Conservation (phyloP, 2,888 invertebrate species). For the Agelastica alni region DNA sequence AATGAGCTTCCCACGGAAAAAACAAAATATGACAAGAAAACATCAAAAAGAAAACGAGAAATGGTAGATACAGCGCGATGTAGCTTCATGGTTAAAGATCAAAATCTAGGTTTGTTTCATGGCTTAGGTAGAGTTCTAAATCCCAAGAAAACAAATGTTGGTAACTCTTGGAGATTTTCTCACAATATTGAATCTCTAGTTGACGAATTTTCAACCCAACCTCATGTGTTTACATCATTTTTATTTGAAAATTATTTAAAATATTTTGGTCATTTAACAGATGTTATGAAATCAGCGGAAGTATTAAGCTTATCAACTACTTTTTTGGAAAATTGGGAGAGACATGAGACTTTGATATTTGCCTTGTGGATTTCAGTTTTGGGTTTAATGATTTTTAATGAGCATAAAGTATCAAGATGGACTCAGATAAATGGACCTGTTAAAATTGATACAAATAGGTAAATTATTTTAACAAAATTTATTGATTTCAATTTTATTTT, state of each 20-base stretch:
- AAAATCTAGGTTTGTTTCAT: conserved; percentile 73
- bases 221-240: conserved; percentile 69
- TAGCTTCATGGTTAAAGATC: conserved; percentile 67
- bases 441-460: conserved; percentile 43
- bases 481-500: no score
- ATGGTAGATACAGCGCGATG: conserved; percentile 47
- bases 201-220: conserved; percentile 69
- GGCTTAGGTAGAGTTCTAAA: conserved; percentile 76
- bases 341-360: conserved; percentile 52
- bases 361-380: conserved; percentile 69
- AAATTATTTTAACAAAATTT: no score
- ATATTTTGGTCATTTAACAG: conserved; percentile 62
- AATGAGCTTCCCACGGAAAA: conserved; percentile 36
- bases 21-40: conserved; percentile 43
- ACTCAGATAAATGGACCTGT: conserved; percentile 68
- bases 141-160: conserved; percentile 66
- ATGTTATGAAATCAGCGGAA: conserved; percentile 65
- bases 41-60: conserved; percentile 54
- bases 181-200: conserved; percentile 70
- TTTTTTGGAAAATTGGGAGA: conserved; percentile 69
- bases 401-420: conserved; percentile 71
- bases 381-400: conserved; percentile 74
- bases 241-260: conserved; percentile 74
- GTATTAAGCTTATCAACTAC: conserved; percentile 73
- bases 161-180: conserved; percentile 58